Conservation (phyloP, 2,797 vertebrate species). For the Tympanoctomys barrerae region DNA sequence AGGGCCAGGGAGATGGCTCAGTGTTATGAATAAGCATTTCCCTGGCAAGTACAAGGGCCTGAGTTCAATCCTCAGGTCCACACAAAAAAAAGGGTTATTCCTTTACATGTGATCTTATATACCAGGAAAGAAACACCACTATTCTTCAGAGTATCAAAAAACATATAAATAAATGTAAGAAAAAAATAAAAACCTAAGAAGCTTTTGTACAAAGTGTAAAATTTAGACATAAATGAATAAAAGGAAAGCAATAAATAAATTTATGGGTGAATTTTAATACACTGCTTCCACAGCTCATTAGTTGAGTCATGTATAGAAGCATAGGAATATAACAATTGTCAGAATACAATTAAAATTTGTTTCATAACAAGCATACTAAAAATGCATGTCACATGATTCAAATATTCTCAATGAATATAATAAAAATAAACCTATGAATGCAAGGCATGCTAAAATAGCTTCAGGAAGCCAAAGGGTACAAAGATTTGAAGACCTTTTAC, state of each 20-base stretch:
- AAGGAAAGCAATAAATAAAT: slow-evolving; percentile 65
- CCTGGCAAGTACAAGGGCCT: too few species aligned
- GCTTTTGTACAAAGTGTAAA: slow-evolving; percentile 61
- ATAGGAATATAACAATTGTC: slow-evolving; percentile 51
- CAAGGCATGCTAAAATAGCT: slow-evolving; percentile 62
- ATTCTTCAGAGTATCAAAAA: neutral
- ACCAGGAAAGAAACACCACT: slow-evolving; percentile 39
- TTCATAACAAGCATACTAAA: slow-evolving; percentile 61
- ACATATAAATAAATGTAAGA: neutral
- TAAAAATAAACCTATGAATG: slow-evolving; percentile 75
- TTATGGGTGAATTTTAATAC: slow-evolving; percentile 20
- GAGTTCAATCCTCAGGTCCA: too few species aligned
- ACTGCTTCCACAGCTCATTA: slow-evolving; percentile 35
- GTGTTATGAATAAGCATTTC: too few species aligned
- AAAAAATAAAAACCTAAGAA: neutral
- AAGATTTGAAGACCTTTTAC: slow-evolving; percentile 60
- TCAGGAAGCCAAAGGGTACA: slow-evolving; percentile 47
- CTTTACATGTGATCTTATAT: slow-evolving; percentile 12
- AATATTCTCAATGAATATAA: slow-evolving; percentile 63
- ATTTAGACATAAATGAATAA: slow-evolving; percentile 61
- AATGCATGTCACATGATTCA: slow-evolving; percentile 47
- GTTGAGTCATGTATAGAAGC: slow-evolving; percentile 25
- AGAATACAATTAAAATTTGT: slow-evolving; percentile 60
- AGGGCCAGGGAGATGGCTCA: too few species aligned
- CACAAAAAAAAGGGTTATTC: neutral